Percentiles rank a stretch among this genome's conserved stretches.
Evolutionary conservation across 2,113 vertebrate species (phyloP).

Genomic region (Cyanocitta stelleri): DNA sequence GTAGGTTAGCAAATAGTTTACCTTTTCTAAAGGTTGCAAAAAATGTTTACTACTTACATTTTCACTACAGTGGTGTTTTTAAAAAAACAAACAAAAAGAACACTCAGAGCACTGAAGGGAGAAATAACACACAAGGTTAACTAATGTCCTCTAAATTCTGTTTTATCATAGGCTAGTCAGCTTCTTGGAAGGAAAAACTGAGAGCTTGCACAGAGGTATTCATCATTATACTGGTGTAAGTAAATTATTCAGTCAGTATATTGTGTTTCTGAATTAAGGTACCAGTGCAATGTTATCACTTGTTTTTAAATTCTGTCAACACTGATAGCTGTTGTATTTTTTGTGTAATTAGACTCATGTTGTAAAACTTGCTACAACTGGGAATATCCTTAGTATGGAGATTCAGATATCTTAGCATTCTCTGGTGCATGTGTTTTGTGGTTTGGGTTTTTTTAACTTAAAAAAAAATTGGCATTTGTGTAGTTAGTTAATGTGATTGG

Average conservation of each 20-base stretch:
- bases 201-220: constrained; percentile 82
- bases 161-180: constrained; percentile 75
- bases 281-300: neutral
- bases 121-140: neutral
- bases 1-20: neutral
- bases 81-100: neutral
- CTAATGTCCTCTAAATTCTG: neutral
- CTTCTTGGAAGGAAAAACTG: constrained; percentile 87
- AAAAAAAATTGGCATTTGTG: neutral
- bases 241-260: constrained; percentile 2
- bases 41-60: neutral
- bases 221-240: constrained; percentile 93
- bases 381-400: neutral
- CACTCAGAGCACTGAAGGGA: neutral
- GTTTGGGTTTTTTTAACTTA: neutral
- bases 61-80: neutral
- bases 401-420: neutral
- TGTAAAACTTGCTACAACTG: neutral
- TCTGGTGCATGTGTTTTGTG: neutral
- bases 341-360: neutral
- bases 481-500: neutral
- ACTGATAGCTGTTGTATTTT: neutral
- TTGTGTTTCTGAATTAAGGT: neutral
- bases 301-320: neutral
- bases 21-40: neutral